Evolutionary conservation across 2,113 vertebrate species (phyloP).

Genomic region (Copsychus sechellarum): DNA sequence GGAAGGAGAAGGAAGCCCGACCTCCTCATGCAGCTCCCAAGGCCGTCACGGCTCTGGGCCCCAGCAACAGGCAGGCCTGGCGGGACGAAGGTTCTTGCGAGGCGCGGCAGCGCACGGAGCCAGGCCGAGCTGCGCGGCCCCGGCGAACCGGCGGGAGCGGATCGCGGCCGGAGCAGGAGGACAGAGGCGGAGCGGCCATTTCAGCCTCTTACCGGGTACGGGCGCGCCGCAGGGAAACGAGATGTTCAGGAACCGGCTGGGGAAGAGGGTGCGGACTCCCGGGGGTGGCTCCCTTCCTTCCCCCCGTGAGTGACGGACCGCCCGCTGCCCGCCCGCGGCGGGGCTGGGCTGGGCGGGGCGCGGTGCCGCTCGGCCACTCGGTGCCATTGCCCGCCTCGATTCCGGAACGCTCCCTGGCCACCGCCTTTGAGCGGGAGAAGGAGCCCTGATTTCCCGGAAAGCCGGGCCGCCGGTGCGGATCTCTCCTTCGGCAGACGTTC

Average conservation of each 20-base stretch:
- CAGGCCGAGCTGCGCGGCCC: not conserved
- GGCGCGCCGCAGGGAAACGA: not conserved
- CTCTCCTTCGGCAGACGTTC: not conserved
- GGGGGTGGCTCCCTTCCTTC: accelerated
- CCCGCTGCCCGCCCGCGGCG: not conserved
- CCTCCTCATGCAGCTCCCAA: not conserved
- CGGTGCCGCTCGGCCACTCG: accelerated
- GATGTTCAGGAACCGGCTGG: accelerated
- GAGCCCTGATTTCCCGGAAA: not conserved
- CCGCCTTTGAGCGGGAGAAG: too few species aligned
- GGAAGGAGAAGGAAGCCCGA: not conserved
- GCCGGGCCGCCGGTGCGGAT: not conserved
- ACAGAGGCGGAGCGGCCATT: not conserved
- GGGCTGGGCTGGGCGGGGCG: not conserved
- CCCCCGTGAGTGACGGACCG: accelerated
- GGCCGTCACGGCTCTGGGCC: too few species aligned
- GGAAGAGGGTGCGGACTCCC: accelerated
- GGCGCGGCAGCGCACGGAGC: not conserved
- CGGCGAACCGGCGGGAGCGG: too few species aligned
- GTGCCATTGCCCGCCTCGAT: not conserved
- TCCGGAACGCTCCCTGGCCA: accelerated
- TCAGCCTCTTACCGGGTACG: not conserved
- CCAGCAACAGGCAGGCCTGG: not conserved
- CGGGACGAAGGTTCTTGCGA: accelerated
- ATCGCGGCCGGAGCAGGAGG: not conserved